Conservation (phyloP, 2,797 vertebrate genomes). For the Tapirus indicus region DNA sequence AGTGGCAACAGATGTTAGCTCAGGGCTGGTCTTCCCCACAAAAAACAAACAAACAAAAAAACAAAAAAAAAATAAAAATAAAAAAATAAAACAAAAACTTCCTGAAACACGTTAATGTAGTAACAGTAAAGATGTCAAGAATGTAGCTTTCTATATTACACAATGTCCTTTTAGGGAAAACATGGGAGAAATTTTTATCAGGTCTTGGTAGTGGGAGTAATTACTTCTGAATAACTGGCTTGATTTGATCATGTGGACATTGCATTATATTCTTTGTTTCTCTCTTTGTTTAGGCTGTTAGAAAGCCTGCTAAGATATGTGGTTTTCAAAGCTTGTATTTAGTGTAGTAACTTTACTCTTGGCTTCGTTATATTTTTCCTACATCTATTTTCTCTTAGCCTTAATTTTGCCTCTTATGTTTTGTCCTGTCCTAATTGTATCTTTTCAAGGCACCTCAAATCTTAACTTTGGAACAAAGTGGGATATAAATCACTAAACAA, state of each 20-base stretch:
- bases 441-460: not conserved
- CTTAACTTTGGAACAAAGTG: accelerated
- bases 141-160: slow-evolving; percentile 23
- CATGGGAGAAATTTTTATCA: slow-evolving; percentile 42
- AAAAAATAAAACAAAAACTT: not conserved
- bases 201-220: slow-evolving; percentile 26
- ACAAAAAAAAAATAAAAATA: too few species aligned
- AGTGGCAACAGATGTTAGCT: too few species aligned
- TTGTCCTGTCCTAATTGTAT: slow-evolving; percentile 12
- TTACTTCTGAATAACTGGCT: slow-evolving; percentile 34
- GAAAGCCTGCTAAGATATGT: slow-evolving; percentile 33
- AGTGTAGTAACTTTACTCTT: not conserved
- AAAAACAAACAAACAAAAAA: too few species aligned
- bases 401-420: not conserved
- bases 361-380: not conserved
- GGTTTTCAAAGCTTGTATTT: slow-evolving; percentile 42
- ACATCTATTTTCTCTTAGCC: not conserved
- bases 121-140: slow-evolving; percentile 37
- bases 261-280: slow-evolving; percentile 52
- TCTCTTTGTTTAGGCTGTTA: slow-evolving; percentile 31
- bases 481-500: not conserved
- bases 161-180: slow-evolving; percentile 43
- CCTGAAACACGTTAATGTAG: slow-evolving; percentile 14
- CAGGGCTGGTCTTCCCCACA: too few species aligned
- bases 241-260: not conserved